Percentiles rank a stretch among this genome's conserved stretches.
Conservation (phyloP, 2,113 vertebrate species). For the Turnix velox region DNA sequence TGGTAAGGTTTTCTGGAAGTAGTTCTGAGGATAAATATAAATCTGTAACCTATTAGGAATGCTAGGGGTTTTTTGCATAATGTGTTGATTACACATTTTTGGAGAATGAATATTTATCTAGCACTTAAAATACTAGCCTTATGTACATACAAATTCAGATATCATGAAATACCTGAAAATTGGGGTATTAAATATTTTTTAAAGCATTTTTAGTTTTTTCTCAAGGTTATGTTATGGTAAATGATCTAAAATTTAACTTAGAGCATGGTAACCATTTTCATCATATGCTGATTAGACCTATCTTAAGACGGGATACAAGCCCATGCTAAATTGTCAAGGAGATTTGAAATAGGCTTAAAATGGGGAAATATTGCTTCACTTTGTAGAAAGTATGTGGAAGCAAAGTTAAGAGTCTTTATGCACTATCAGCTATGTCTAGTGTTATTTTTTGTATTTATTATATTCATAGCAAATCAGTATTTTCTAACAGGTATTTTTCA, state of each 20-base stretch:
- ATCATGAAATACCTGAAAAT: not conserved
- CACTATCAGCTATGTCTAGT: not conserved
- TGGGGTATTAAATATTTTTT: not conserved
- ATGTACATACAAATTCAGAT: not conserved
- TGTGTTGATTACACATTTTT: not conserved
- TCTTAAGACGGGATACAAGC: not conserved
- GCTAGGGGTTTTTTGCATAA: slow-evolving; percentile 27
- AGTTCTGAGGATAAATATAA: slow-evolving; percentile 70
- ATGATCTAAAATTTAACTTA: not conserved
- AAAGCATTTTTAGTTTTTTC: not conserved
- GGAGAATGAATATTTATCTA: not conserved
- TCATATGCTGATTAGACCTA: not conserved
- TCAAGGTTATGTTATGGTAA: not conserved
- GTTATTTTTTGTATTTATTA: not conserved
- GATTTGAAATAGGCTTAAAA: not conserved
- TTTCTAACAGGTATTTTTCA: not conserved
- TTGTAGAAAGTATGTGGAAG: not conserved
- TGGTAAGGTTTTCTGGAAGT: slow-evolving; percentile 86
- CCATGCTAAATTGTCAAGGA: not conserved
- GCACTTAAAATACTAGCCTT: not conserved
- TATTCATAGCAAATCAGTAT: fast-evolving
- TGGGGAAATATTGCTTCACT: not conserved
- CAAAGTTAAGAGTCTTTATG: not conserved
- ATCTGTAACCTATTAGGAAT: slow-evolving; percentile 73
- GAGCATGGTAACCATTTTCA: not conserved